These are phyloP conservation scores for Drosophila gaucha DNA, from an alignment of 2,888 invertebrate genomes.

Conservation along the genomic window DNA sequence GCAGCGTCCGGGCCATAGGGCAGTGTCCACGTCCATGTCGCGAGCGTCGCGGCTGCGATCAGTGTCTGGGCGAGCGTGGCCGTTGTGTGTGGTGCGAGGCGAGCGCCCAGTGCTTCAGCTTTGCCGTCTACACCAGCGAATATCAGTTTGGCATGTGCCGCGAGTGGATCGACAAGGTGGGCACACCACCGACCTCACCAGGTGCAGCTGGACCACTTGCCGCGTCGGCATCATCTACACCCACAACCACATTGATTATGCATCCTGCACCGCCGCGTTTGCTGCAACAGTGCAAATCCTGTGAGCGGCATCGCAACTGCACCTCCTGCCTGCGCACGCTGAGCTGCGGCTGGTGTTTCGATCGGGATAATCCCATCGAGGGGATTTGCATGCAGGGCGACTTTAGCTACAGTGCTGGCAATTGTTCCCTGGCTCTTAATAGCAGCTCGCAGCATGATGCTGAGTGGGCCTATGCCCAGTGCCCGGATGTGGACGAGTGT, in stretches of 20 bases:
- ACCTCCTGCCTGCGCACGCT: slow-evolving; percentile 92
- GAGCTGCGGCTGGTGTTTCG: slow-evolving; percentile 98
- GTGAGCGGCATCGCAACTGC: slow-evolving; percentile 90
- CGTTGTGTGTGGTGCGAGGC: slow-evolving; percentile 98
- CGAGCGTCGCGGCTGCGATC: slow-evolving; percentile 90
- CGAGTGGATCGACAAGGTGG: slow-evolving; percentile 95
- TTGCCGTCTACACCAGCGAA: slow-evolving; percentile 97
- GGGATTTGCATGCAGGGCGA: slow-evolving; percentile 95
- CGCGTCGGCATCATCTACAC: slow-evolving; percentile 58
- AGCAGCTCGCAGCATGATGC: slow-evolving; percentile 87
- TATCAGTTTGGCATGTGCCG: slow-evolving; percentile 97
- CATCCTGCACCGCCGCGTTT: slow-evolving; percentile 63
- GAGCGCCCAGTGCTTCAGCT: slow-evolving; percentile 95
- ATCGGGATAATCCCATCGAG: slow-evolving; percentile 93
- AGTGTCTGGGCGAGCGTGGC: slow-evolving; percentile 93
- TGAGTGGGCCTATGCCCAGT: slow-evolving; percentile 96
- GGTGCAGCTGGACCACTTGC: slow-evolving; percentile 9
- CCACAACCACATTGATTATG: slow-evolving; percentile 40
- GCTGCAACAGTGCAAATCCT: slow-evolving; percentile 91
- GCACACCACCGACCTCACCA: slow-evolving; percentile 62
- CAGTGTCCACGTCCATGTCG: slow-evolving; percentile 94
- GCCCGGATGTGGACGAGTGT: slow-evolving; percentile 97
- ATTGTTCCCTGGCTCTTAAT: slow-evolving; percentile 89
- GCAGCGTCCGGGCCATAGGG: slow-evolving; percentile 87
- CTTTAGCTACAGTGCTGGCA: slow-evolving; percentile 91